Conservation (phyloP, 2,113 vertebrate species). For the Trematomus loennbergii region DNA sequence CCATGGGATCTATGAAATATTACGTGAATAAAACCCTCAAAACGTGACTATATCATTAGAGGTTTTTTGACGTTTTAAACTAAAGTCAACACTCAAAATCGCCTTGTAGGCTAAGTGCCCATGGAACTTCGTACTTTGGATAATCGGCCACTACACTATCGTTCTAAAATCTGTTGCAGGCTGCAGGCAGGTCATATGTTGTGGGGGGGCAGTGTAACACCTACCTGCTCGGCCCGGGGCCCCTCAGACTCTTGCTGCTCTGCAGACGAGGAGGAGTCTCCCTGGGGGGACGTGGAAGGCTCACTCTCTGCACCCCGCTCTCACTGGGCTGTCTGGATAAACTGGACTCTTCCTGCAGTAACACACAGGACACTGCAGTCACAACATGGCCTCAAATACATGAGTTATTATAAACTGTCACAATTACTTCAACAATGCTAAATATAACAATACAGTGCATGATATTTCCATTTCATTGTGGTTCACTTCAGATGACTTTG, state of each 20-base stretch:
- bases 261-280: conserved; percentile 33
- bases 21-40: too few relatives aligned
- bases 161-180: not conserved
- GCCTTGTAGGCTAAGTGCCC: too few relatives aligned
- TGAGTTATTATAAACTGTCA: not conserved
- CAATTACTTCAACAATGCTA: not conserved
- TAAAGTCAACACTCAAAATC: too few relatives aligned
- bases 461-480: not conserved
- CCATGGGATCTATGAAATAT: too few relatives aligned
- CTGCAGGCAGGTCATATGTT: not conserved
- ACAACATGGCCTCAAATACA: not conserved
- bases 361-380: conserved; percentile 28
- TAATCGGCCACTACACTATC: too few relatives aligned
- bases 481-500: not conserved
- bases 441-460: not conserved
- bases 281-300: conserved; percentile 19
- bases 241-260: conserved; percentile 31
- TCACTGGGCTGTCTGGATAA: conserved; percentile 59
- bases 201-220: not conserved
- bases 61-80: too few relatives aligned
- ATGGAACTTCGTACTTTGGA: too few relatives aligned
- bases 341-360: conserved; percentile 79
- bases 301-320: conserved; percentile 48
- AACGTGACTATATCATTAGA: too few relatives aligned
- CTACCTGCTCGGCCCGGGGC: conserved; percentile 72